Evolutionary conservation across 2,888 invertebrate genomes (phyloP).

Genomic region (Zeuzera pyrina): DNA sequence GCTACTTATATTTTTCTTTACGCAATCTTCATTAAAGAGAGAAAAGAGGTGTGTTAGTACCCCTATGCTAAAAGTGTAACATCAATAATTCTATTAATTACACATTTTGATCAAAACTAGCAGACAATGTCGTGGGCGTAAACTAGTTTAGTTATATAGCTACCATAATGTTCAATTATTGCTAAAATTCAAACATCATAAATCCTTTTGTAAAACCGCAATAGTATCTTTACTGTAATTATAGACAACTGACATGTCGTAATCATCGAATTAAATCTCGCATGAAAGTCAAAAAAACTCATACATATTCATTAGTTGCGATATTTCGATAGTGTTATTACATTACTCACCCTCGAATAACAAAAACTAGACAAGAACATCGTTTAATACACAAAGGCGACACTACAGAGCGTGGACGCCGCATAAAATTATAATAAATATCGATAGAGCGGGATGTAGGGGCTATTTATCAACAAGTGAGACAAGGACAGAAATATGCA

Average conservation of each 20-base stretch:
- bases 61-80: too few relatives aligned
- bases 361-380: conserved; percentile 50
- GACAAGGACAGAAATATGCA: conserved; percentile 1
- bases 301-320: conserved; percentile 51
- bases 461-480: neutral
- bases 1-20: too few relatives aligned
- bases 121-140: too few relatives aligned
- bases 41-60: too few relatives aligned
- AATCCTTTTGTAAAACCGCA: conserved; percentile 19
- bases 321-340: conserved; percentile 27
- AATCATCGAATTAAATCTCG: conserved; percentile 52
- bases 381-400: conserved; percentile 63
- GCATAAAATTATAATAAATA: conserved; percentile 73
- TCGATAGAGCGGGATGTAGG: conserved; percentile 31
- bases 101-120: too few relatives aligned
- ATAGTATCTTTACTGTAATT: conserved; percentile 35
- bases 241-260: conserved; percentile 51
- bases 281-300: conserved; percentile 39
- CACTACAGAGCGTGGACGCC: conserved; percentile 39
- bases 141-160: too few relatives aligned
- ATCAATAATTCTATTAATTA: too few relatives aligned
- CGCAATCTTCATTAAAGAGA: too few relatives aligned
- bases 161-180: too few relatives aligned
- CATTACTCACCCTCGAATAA: conserved; percentile 49
- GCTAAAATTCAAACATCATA: conserved; percentile 14